A percentile compares a stretch with the other conserved stretches of the same genome.
Conservation (phyloP, 2,888 invertebrate species). For the Eupeodes latifasciatus region DNA sequence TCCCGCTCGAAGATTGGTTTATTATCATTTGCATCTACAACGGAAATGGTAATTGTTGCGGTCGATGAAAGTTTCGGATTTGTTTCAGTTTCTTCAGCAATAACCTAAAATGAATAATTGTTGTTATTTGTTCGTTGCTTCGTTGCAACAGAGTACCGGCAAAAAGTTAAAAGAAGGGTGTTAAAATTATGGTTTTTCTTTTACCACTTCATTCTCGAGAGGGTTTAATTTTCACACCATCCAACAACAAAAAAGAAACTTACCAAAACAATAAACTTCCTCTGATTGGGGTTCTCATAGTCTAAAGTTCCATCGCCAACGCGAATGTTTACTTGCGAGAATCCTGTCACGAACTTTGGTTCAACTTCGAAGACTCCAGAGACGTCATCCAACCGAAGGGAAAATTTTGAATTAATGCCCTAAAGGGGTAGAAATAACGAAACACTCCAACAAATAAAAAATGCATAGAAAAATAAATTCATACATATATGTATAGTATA, state of each 20-base stretch:
- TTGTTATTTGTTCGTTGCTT: not conserved
- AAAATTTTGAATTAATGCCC: constrained; percentile 94
- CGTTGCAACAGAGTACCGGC: not conserved
- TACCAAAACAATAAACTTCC: constrained; percentile 94
- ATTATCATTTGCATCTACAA: constrained; percentile 94
- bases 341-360: constrained; percentile 91
- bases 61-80: constrained; percentile 91
- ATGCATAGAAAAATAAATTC: not conserved
- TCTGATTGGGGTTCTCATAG: constrained; percentile 95
- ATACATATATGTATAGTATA: not conserved
- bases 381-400: constrained; percentile 91
- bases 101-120: constrained; percentile 85
- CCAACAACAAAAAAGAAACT: constrained; percentile 75
- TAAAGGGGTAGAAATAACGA: constrained; percentile 81
- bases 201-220: constrained; percentile 20
- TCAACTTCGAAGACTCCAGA: constrained; percentile 93
- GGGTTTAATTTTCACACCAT: constrained; percentile 40
- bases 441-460: constrained; percentile 52
- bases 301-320: constrained; percentile 92
- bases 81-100: constrained; percentile 93
- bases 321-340: constrained; percentile 92
- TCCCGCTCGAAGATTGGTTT: constrained; percentile 91
- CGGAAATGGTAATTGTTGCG: constrained; percentile 91
- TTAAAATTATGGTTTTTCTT: constrained; percentile 59
- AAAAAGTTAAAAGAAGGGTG: constrained; percentile 26